Conservation (phyloP, 2,797 vertebrate species). For the Tokudaia tokunoshimensis region DNA sequence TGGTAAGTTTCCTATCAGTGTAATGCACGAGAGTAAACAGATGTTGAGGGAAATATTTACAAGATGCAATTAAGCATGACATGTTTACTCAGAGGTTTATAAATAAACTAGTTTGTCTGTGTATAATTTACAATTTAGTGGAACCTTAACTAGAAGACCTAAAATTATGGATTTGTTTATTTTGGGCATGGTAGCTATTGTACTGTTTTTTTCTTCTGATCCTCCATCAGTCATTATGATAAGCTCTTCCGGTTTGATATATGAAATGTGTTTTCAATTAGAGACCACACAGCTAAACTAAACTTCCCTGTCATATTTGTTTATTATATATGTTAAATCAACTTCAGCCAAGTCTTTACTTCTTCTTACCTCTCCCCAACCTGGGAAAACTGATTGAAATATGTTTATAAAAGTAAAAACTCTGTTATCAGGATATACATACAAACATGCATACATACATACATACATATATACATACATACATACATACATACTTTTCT, state of each 20-base stretch:
- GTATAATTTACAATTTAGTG: constrained; percentile 51
- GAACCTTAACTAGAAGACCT: constrained; percentile 44
- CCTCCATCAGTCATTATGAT: constrained; percentile 33
- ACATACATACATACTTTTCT: background rate
- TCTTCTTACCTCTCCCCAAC: background rate
- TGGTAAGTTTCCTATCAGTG: background rate
- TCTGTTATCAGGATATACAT: background rate
- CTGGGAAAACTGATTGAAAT: background rate
- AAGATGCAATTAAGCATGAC: constrained; percentile 47
- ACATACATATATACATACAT: background rate
- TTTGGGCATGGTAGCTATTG: background rate
- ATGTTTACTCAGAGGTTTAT: constrained; percentile 1
- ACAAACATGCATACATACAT: background rate
- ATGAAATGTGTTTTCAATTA: constrained; percentile 53
- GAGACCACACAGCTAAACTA: background rate
- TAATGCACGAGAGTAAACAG: constrained; percentile 2
- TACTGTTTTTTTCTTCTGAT: background rate
- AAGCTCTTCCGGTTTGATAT: background rate
- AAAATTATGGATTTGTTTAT: constrained; percentile 60
- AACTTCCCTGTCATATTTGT: background rate
- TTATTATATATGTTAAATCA: background rate
- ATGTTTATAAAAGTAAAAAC: background rate
- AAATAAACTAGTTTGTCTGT: constrained; percentile 43
- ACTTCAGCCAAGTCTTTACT: constrained; percentile 13
- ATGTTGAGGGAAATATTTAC: constrained; percentile 2